phyloP scores from a whole-genome alignment of 2,113 vertebrate genomes.

The Terrapene triunguis region DNA sequence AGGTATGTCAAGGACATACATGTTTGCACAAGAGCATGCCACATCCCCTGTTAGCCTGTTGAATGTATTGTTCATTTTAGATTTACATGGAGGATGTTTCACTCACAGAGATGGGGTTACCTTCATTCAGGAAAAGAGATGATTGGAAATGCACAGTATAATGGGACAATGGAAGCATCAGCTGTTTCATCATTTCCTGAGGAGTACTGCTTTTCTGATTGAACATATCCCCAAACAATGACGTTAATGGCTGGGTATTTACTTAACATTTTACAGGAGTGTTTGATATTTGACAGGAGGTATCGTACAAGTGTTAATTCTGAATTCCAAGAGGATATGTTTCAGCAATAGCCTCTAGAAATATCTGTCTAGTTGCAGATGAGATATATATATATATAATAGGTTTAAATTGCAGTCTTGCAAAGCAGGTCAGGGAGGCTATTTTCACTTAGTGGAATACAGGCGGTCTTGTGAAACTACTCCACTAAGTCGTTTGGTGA shows the following conservation, averaged over 20 bases:
- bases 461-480: not conserved
- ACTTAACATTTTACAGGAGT: not conserved
- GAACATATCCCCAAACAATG: not conserved
- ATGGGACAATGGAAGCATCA: not conserved
- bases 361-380: not conserved
- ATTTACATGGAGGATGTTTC: not conserved
- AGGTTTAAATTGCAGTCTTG: not conserved
- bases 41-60: not conserved
- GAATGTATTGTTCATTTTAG: not conserved
- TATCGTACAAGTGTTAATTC: not conserved
- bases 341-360: not conserved
- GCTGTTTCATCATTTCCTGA: not conserved
- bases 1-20: not conserved
- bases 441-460: not conserved
- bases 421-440: not conserved
- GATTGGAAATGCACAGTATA: not conserved
- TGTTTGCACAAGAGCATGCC: not conserved
- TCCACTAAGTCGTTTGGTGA: not conserved
- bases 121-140: not conserved
- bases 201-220: not conserved
- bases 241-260: not conserved
- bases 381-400: too few relatives aligned
- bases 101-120: not conserved
- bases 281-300: not conserved
- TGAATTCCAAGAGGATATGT: not conserved